These are phyloP conservation scores for Tiphia femorata DNA, from an alignment of 2,888 invertebrate species.

Conservation along the genomic window DNA sequence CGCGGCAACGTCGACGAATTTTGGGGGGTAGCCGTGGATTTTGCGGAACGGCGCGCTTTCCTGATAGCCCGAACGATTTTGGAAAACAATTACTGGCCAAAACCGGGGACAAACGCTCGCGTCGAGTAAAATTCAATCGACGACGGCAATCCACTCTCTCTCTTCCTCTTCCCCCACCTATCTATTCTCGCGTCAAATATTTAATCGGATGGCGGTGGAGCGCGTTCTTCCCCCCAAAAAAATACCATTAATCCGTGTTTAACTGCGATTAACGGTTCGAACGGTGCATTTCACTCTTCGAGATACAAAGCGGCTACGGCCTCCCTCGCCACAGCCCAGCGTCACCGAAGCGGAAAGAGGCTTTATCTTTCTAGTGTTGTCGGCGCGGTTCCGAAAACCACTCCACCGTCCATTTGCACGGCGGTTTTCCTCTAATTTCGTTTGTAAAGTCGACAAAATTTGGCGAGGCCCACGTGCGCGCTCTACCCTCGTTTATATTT, in stretches of 20 bases:
- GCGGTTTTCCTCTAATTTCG: too few relatives aligned
- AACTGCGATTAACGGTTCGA: conserved; percentile 36
- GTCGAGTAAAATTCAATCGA: conserved; percentile 35
- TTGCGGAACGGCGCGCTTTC: too few relatives aligned
- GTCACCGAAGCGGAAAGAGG: not conserved
- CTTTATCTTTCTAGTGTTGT: too few relatives aligned
- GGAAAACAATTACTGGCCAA: too few relatives aligned
- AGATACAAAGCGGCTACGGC: not conserved
- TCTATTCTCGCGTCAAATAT: conserved; percentile 47
- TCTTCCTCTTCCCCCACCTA: too few relatives aligned
- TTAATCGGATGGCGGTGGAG: conserved; percentile 32
- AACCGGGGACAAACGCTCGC: too few relatives aligned
- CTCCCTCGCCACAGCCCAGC: not conserved
- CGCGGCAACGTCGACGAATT: not conserved
- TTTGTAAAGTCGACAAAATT: too few relatives aligned
- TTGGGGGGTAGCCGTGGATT: not conserved
- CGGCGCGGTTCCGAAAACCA: too few relatives aligned
- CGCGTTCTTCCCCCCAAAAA: conserved; percentile 24
- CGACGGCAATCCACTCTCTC: conserved; percentile 33
- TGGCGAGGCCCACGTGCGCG: too few relatives aligned
- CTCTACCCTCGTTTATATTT: too few relatives aligned
- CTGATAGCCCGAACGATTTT: too few relatives aligned
- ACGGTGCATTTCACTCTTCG: conserved; percentile 20
- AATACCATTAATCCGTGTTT: conserved; percentile 46
- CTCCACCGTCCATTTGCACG: too few relatives aligned